A percentile compares a stretch with the other conserved stretches of the same genome.
Conservation (phyloP, 2,888 invertebrate genomes). For the Penaeus monodon region DNA sequence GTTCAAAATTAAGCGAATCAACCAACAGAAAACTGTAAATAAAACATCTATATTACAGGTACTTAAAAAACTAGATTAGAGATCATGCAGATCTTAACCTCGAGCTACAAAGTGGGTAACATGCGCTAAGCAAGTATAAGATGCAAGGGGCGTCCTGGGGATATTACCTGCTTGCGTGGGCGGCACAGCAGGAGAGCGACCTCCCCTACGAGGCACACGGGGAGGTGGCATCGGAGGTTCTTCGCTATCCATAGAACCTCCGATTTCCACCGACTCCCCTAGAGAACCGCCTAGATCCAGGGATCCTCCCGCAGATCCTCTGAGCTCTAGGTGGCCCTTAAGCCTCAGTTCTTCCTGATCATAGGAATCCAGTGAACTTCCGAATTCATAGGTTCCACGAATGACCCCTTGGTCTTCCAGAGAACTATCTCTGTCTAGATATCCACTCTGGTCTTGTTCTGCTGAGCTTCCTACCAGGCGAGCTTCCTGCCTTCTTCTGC, state of each 20-base stretch:
- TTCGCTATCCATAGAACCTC: conserved; percentile 39
- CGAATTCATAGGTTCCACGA: conserved; percentile 28
- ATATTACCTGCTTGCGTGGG: conserved; percentile 6
- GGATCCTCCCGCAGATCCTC: conserved; percentile 40
- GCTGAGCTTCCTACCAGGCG: conserved; percentile 12
- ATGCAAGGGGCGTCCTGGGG: no score
- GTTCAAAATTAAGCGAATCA: no score
- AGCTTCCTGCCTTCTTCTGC: conserved; percentile 8
- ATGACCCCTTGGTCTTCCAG: conserved; percentile 12
- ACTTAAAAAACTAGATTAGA: no score
- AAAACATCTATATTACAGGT: no score
- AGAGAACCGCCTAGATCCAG: conserved; percentile 28
- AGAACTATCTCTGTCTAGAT: conserved; percentile 27
- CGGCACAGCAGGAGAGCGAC: conserved; percentile 44
- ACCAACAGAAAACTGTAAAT: no score
- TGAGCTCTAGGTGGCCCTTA: conserved; percentile 10
- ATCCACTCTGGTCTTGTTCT: conserved; percentile 20
- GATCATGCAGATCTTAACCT: no score
- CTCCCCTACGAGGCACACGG: conserved; percentile 42
- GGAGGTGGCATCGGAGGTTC: conserved; percentile 49
- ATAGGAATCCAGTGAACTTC: conserved; percentile 38
- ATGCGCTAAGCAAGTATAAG: not conserved
- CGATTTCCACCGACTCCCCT: conserved; percentile 46
- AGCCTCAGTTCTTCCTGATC: conserved; percentile 6
- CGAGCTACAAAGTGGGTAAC: not conserved